These are phyloP conservation scores for Agriopis aurantiaria DNA, from an alignment of 2,888 invertebrate genomes.

Conservation along the genomic window DNA sequence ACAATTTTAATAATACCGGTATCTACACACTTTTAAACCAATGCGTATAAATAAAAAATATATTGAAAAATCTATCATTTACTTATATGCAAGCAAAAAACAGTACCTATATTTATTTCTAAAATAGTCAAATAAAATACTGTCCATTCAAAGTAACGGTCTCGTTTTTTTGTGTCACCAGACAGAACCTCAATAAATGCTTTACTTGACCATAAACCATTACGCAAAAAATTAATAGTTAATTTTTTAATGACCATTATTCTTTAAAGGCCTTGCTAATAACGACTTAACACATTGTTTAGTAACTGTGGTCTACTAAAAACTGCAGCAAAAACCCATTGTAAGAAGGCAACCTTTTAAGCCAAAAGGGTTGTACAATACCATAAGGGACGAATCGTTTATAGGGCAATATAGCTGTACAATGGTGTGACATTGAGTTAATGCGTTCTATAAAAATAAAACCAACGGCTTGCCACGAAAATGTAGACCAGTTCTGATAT, in stretches of 20 bases:
- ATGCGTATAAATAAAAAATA: neutral
- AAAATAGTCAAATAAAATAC: conserved; percentile 3
- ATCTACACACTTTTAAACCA: no score
- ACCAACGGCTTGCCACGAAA: conserved; percentile 62
- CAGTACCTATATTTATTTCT: neutral
- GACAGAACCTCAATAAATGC: conserved; percentile 14
- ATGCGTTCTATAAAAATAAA: conserved; percentile 73
- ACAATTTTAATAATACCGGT: no score
- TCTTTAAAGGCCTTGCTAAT: conserved; percentile 43
- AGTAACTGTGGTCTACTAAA: conserved; percentile 72
- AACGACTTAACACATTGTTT: conserved; percentile 72
- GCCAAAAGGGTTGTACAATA: conserved; percentile 74
- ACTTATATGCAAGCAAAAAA: neutral
- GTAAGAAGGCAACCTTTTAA: conserved; percentile 64
- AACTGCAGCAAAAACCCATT: conserved; percentile 78
- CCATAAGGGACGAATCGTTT: conserved; percentile 67
- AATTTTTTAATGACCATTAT: conserved; percentile 43
- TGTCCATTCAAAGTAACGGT: conserved; percentile 14
- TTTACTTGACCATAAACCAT: conserved; percentile 17
- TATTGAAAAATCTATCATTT: neutral
- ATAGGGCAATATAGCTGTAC: conserved; percentile 76
- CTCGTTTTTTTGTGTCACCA: neutral
- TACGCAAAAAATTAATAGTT: conserved; percentile 20
- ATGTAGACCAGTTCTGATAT: conserved; percentile 72
- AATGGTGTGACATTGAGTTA: conserved; percentile 74